Evolutionary conservation across 1,140 invertebrate species (phyloP), one percentile per base, ranked within the genome.

Genomic region (Rhyacophila brunnea): DNA sequence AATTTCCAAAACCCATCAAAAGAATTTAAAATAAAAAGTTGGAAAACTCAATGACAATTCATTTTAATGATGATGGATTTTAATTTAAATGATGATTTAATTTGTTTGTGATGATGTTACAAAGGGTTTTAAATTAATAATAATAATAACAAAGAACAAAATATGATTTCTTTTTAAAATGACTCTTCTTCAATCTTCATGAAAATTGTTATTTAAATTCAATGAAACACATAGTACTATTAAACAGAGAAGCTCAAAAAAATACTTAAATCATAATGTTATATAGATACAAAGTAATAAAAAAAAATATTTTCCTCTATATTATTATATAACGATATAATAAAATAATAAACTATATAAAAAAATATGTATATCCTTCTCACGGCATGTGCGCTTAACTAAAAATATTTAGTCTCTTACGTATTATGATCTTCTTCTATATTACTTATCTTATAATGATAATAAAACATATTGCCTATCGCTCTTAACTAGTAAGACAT

Each of bases 381-480:
- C 53, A 55, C 53, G 46, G 53, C 53, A 45, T 55, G 17, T 35
- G 43, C 53, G 53, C 53, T 55, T 55, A 55, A 53, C 42, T 44
- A 42, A 44, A 28, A 46, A 38, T 17, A 45, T 19, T 55, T 45
- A 55, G 53, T 46, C 34, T 43, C 53, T 55, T 55, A 55, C 23
- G 9, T 28, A 28, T 28, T 43, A 45, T 14, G n/a, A 44, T 44
- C 43, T 55, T 45, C 42, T 54, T 46, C 44, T 55, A 43, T 44
- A 46, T 54, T 55, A 45, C 18, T 11, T 43, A 53, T 28, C 40
- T 53, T 15, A 44, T 43, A 53, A 53, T 28, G 18, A 18, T 51
- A 51, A 40, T 51, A 32, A 40, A 40, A 13, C 38, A 15, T 40
- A 40, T 40, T 40, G 38, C 38, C 38, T 40, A 40, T 28, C 23